Base-by-base conservation (phyloP, 2,888 invertebrate genomes). In the Tenthredo amoena region DNA sequence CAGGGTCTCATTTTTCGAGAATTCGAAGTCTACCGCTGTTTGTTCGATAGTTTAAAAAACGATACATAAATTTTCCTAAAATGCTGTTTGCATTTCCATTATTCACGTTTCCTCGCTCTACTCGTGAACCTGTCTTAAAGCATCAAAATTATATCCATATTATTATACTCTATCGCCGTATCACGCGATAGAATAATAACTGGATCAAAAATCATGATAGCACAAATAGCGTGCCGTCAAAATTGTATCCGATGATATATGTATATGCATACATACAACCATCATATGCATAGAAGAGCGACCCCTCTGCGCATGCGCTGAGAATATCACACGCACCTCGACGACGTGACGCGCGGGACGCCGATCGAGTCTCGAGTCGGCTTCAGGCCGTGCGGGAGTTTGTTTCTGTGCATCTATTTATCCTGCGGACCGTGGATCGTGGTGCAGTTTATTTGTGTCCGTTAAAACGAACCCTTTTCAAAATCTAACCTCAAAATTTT, bases 341-440 rank as follows among this genome's bases (percentile, higher is more conserved):
- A 4, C 79, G 21, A 40, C 58, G 81, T 21, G 81, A 81, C 62
- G 81, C 81, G 58, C 81, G 37, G 21, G 58, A 34, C 62, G 58
- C 50, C 77, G 47, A 34, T 47, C 47, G 81, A 81, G 47, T 77
- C 37, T 40, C 50, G 81, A 81, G 81, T 81, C 81, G 81, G 81
- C 62, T 81, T 58, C 40, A 21, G 21, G 62, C 81, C 81, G 81
- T 81, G 62, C 81, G 81, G 62, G 81, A 40, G 81, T 62, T 58
- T 34, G 50, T 58, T 37, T 58, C n/a, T 31, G 71, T 43, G 34
- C 15, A 15, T 43, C 43, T 43, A 21, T 74, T 43, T 6, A n/a
- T 43, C 9, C 40, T 21, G 40, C 12, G 68, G 2, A 62, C 26
- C 62, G 62, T 62, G 62, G 5, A 26, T 34, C 68, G 68, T 26